Evolutionary conservation across 2,888 invertebrate genomes (phyloP).

Genomic region (Phymatocera aterrima): DNA sequence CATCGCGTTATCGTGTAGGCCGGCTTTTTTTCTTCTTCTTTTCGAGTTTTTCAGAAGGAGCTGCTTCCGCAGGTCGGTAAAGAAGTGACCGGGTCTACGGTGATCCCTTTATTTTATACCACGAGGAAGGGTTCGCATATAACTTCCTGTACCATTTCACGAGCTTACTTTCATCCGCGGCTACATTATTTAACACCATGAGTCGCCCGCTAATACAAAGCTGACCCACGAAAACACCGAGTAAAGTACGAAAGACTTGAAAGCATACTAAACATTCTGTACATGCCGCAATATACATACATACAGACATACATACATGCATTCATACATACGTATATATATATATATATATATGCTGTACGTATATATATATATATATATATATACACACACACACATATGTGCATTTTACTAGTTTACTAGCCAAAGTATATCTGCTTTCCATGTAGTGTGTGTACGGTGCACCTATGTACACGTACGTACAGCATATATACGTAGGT

Average conservation of each 20-base stretch:
- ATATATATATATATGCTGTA: neutral
- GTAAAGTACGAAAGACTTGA: constrained; percentile 37
- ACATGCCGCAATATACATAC: neutral
- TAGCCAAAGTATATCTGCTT: too few species aligned
- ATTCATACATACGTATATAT: too few species aligned
- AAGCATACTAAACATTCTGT: constrained; percentile 45
- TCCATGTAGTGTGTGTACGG: too few species aligned
- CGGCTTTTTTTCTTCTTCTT: neutral
- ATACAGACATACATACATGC: neutral
- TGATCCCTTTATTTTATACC: constrained; percentile 37
- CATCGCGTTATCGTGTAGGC: too few species aligned
- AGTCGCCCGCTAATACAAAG: constrained; percentile 39
- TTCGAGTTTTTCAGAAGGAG: too few species aligned
- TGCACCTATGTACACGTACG: too few species aligned
- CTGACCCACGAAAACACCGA: constrained; percentile 43
- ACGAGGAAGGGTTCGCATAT: constrained; percentile 14
- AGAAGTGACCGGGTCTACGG: constrained; percentile 37
- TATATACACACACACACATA: neutral
- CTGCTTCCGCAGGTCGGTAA: neutral
- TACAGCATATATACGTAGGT: too few species aligned
- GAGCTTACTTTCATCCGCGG: constrained; percentile 42
- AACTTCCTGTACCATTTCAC: constrained; percentile 22
- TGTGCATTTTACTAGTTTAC: too few species aligned
- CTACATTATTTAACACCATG: constrained; percentile 37
- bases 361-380: neutral